Conservation (phyloP, 2,888 invertebrate genomes). For the Morpho helenor region DNA sequence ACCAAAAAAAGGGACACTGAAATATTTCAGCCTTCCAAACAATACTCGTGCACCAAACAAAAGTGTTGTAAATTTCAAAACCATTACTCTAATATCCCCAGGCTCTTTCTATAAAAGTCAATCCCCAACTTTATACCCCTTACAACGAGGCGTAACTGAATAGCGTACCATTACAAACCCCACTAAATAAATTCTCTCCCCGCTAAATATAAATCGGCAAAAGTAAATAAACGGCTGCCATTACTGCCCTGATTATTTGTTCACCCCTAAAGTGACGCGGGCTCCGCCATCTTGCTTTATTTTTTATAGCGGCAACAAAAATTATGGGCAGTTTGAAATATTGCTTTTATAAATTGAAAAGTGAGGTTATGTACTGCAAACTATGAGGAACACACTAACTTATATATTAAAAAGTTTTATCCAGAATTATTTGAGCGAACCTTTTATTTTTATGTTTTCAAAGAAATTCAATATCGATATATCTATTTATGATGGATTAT, state of each 20-base stretch:
- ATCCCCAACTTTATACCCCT: conserved; percentile 44
- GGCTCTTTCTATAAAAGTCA: conserved; percentile 26
- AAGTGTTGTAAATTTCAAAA: conserved; percentile 16
- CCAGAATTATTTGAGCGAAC: too few species aligned
- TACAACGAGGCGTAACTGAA: conserved; percentile 71
- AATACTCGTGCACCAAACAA: not conserved
- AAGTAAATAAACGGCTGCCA: conserved; percentile 75
- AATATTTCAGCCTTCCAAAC: too few species aligned
- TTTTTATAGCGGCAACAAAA: conserved; percentile 38
- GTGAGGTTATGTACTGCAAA: not conserved
- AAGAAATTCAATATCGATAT: too few species aligned
- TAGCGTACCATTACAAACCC: conserved; percentile 59
- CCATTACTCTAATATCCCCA: conserved; percentile 19
- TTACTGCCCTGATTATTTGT: conserved; percentile 74
- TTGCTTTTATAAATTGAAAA: conserved; percentile 19
- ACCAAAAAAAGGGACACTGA: too few species aligned
- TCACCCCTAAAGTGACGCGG: conserved; percentile 48
- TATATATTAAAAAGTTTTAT: too few species aligned
- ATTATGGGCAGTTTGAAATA: conserved; percentile 35
- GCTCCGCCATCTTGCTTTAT: conserved; percentile 62
- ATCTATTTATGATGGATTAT: too few species aligned
- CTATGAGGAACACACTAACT: too few species aligned
- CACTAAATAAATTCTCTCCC: conserved; percentile 55
- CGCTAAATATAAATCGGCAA: conserved; percentile 65
- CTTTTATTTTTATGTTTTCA: too few species aligned